These are phyloP conservation scores for Cinclus cinclus DNA, from an alignment of 2,113 vertebrate genomes.

Conservation along the genomic window DNA sequence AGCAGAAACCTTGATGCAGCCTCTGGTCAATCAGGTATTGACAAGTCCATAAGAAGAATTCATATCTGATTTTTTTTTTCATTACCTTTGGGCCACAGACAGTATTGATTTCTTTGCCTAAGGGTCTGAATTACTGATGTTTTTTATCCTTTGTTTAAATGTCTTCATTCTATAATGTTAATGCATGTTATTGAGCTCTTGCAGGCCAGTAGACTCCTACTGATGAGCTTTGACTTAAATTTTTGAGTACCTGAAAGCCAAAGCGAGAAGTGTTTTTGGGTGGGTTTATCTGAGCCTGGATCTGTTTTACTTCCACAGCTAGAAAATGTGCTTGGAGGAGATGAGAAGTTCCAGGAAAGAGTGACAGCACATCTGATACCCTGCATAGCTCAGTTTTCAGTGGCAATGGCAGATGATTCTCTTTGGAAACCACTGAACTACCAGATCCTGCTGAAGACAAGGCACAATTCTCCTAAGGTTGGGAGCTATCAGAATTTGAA, in stretches of 20 bases:
- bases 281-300: not conserved
- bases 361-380: slow-evolving; percentile 83
- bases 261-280: not conserved
- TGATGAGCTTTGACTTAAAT: not conserved
- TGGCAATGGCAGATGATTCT: slow-evolving; percentile 88
- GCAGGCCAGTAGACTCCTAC: not conserved
- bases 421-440: slow-evolving; percentile 96
- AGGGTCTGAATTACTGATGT: not conserved
- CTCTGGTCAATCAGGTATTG: slow-evolving; percentile 91
- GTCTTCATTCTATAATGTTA: fast-evolving
- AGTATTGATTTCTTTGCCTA: not conserved
- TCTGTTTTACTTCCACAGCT: slow-evolving; percentile 73
- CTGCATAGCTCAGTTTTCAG: slow-evolving; percentile 89
- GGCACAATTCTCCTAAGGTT: slow-evolving; percentile 87
- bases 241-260: not conserved
- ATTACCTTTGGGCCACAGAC: not conserved
- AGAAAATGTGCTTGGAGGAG: slow-evolving; percentile 87
- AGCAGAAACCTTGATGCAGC: slow-evolving; percentile 85
- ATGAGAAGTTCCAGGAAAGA: slow-evolving; percentile 80
- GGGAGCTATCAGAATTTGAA: not conserved
- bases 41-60: not conserved
- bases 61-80: not conserved
- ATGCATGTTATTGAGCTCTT: not conserved
- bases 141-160: not conserved
- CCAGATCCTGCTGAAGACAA: slow-evolving; percentile 90